These are phyloP conservation scores for Drosophila lacertosa DNA, from an alignment of 1,140 invertebrate species.

Conservation along the genomic window DNA sequence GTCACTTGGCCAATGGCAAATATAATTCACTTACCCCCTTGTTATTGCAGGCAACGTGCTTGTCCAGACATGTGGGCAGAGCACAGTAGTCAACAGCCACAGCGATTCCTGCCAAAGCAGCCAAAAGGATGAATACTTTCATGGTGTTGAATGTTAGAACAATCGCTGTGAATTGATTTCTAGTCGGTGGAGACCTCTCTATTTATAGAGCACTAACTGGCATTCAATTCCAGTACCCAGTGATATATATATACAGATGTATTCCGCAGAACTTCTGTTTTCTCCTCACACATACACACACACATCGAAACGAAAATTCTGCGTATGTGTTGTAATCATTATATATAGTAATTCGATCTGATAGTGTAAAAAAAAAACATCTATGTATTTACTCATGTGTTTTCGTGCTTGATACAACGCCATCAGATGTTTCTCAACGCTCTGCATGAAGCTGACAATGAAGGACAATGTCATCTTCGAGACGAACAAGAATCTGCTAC, in stretches of 20 bases:
- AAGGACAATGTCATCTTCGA: constrained; percentile 80
- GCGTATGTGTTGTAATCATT: not conserved
- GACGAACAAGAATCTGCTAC: constrained; percentile 74
- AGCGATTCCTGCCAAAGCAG: constrained; percentile 3
- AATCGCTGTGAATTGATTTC: constrained; percentile 2
- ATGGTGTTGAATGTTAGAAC: constrained; percentile 15
- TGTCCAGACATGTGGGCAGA: constrained; percentile 60
- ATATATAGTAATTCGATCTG: too few relatives aligned
- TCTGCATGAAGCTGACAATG: constrained; percentile 81
- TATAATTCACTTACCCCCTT: constrained; percentile 48
- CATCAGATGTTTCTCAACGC: constrained; percentile 78
- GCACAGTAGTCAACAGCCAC: constrained; percentile 55
- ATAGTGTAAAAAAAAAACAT: constrained; percentile 32
- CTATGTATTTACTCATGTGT: constrained; percentile 43
- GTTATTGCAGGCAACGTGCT: constrained; percentile 66
- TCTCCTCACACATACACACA: not conserved
- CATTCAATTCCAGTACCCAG: not conserved
- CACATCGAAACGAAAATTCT: not conserved
- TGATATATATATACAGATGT: not conserved
- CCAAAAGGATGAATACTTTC: constrained; percentile 20
- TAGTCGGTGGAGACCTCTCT: not conserved
- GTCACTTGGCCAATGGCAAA: too few relatives aligned
- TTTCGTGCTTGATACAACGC: constrained; percentile 53
- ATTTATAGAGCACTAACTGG: constrained; percentile 12
- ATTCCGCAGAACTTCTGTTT: constrained; percentile 5